These are phyloP conservation scores for Nomada fabriciana DNA, from an alignment of 2,888 invertebrate genomes.

Conservation along the genomic window DNA sequence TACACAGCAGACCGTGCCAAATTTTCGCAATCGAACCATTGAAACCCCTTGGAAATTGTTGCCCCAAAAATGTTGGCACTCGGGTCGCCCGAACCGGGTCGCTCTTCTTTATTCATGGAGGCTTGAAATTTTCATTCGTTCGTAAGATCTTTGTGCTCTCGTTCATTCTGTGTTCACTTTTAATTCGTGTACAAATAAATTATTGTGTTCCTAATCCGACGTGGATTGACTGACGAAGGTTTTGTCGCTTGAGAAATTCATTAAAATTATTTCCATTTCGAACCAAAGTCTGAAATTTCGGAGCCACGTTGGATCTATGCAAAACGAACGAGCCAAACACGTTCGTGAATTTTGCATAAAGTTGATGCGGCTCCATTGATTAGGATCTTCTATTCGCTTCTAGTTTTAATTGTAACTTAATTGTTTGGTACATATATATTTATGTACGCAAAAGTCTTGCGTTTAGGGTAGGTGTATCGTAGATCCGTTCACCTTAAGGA, in stretches of 20 bases:
- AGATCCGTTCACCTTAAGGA: background rate
- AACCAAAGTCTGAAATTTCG: constrained; percentile 42
- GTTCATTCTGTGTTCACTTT: constrained; percentile 58
- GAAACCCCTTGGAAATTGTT: constrained; percentile 41
- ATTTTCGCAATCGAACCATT: constrained; percentile 72
- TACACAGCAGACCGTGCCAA: constrained; percentile 78
- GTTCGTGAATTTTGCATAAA: constrained; percentile 6
- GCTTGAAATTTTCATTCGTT: background rate
- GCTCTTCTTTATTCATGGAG: background rate
- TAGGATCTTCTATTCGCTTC: constrained; percentile 36
- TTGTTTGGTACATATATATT: constrained; percentile 31
- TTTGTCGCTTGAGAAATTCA: constrained; percentile 12
- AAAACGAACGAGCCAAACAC: background rate
- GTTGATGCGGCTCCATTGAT: constrained; percentile 13
- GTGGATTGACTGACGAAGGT: constrained; percentile 23
- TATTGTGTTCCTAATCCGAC: constrained; percentile 64
- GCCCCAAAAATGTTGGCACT: constrained; percentile 16
- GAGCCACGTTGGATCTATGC: constrained; percentile 20
- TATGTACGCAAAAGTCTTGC: constrained; percentile 37
- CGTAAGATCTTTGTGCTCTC: constrained; percentile 17
- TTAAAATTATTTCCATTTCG: constrained; percentile 30
- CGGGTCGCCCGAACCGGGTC: background rate
- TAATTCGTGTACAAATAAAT: constrained; percentile 57
- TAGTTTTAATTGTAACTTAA: constrained; percentile 46
- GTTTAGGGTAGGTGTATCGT: constrained; percentile 41